A percentile compares a stretch with the other conserved stretches of the same genome.
phyloP scores from a whole-genome alignment of 2,888 invertebrate genomes.

The Synanthedon vespiformis region DNA sequence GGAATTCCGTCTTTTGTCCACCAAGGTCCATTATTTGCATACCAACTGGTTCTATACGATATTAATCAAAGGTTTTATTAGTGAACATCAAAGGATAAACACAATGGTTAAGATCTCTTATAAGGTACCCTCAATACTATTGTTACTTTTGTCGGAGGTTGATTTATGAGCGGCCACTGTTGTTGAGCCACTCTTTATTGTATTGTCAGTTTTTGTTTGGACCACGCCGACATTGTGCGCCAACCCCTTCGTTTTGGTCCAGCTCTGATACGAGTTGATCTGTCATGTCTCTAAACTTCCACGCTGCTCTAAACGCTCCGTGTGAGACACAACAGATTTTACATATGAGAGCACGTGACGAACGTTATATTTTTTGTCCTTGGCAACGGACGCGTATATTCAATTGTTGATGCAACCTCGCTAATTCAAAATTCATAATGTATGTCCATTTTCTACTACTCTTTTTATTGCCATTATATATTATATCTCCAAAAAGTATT shows the following conservation, averaged over 20 bases:
- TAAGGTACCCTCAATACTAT: conserved; percentile 70
- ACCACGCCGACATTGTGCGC: conserved; percentile 64
- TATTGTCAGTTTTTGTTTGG: conserved; percentile 69
- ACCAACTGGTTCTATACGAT: conserved; percentile 67
- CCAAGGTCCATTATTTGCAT: conserved; percentile 55
- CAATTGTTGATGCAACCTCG: neutral
- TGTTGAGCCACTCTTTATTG: conserved; percentile 65
- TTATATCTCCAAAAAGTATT: too few relatives aligned
- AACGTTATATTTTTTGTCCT: neutral
- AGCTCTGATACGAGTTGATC: conserved; percentile 55
- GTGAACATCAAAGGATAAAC: conserved; percentile 68
- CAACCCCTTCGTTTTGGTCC: conserved; percentile 59
- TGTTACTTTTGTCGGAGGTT: conserved; percentile 69
- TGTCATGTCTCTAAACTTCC: conserved; percentile 54
- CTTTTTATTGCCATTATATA: too few relatives aligned
- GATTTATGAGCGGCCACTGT: conserved; percentile 70
- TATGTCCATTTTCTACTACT: too few relatives aligned
- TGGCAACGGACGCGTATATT: neutral
- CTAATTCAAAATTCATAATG: too few relatives aligned
- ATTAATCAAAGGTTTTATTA: conserved; percentile 72
- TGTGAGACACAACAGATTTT: conserved; percentile 26
- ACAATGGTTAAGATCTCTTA: conserved; percentile 70
- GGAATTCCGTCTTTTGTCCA: conserved; percentile 42
- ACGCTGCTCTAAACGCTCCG: conserved; percentile 35
- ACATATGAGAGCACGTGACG: conserved; percentile 2